Base-by-base conservation (phyloP, 2,888 invertebrate species). In the Onthophagus sagittarius region DNA sequence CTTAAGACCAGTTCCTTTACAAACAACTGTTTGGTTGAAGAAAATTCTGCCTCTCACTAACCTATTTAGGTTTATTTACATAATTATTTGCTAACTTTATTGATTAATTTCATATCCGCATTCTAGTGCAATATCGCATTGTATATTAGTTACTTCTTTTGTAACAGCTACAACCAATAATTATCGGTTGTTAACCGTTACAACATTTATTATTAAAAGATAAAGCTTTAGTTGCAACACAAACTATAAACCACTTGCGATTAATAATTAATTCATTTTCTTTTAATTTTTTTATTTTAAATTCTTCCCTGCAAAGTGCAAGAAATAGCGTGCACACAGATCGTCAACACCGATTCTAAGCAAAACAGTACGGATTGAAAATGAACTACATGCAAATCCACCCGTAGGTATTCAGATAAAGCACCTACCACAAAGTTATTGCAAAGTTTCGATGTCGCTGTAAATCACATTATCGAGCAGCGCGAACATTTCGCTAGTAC, bases 31-130 rank as follows among this genome's bases (percentile, higher is more conserved):
- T 23, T 23, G 39, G 39, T 53, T 53, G 6, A 7, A 53, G 39
- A 53, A 53, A 53, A 53, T 53, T 7, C 11, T 53, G 6, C 39
- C 39, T 53, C 39, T 53, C 39, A 53, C 39, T 53, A 53, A 53
- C 39, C 39, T 53, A 53, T 0, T 53, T 53, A 53, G 6, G 39
- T 53, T 53, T 53, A 53, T 53, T 53, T 53, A 53, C 39, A 53
- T 53, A 53, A 53, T 53, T 53, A 53, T 53, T 23, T 7, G 11
- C 39, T 53, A 53, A 32, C 63, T 69, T 69, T 69, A 69, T 72
- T 69, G 70, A 70, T 70, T 70, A 73, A 70, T 73, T 69, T 62
- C 65, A 62, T 63, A 70, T 73, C 73, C 70, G 70, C 73, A 70
- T 73, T 70, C 73, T 73, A 53, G 39, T 53, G 39, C 39, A 53